Evolutionary conservation across 2,888 invertebrate genomes (phyloP), one percentile per base, ranked within the genome.

Genomic region (Clitarchus hookeri): DNA sequence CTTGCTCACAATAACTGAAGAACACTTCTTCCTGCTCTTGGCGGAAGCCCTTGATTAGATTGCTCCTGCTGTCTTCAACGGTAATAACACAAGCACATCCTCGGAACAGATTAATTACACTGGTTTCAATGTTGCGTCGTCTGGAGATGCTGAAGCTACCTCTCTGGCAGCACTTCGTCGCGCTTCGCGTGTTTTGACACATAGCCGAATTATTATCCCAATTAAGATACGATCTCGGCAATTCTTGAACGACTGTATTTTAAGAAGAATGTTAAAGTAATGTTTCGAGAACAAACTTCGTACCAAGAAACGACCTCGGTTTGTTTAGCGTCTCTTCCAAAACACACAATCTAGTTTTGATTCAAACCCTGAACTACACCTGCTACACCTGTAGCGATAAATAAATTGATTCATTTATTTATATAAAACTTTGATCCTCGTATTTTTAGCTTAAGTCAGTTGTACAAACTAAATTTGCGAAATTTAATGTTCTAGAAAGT

Each of bases 1-100:
- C 65, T 65, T n/a, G 65, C 65, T 65, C 65, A 65, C 65, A 65
- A 65, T 65, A 65, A 65, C 65, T 65, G 65, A 23, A 65, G 65
- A 65, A 65, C 65, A 65, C 65, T 65, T 65, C 65, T 65, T 65
- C 19, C 65, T 19, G 19, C 65, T 65, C 65, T 23, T 19, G n/a
- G 65, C 11, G 16, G 65, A 65, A 65, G 11, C 65, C 65, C 65
- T 65, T 65, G 11, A 65, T 65, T 65, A 65, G 65, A 65, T 65
- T 65, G 65, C 65, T 65, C 65, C 23, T n/a, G 65, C 65, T n/a
- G 65, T 65, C 65, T 65, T 65, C 65, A 65, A 65, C 65, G 16
- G 65, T n/a, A 65, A 65, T 65, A 65, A 65, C n/a, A n/a, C 65
- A 23, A 65, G 65, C 65, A 65, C 65, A 19, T 65, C 65, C 65